Percentiles rank a stretch among this genome's conserved stretches.
These are phyloP conservation scores for Serrognathus titanus DNA, from an alignment of 2,888 invertebrate species.

Conservation along the genomic window DNA sequence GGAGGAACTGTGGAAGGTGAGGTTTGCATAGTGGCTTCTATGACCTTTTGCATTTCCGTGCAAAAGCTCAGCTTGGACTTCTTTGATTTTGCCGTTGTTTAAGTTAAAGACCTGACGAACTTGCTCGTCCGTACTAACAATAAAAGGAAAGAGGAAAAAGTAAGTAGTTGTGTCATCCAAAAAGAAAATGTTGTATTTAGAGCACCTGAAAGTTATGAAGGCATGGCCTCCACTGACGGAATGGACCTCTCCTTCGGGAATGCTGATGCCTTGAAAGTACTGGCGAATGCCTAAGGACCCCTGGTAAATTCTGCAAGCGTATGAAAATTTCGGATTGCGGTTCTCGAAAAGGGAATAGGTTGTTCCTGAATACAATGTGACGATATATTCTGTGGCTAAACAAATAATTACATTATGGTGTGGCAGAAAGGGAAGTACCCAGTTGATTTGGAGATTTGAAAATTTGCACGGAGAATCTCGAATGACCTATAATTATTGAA, in stretches of 20 bases:
- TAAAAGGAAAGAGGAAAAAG: constrained; percentile 26
- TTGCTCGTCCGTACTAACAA: constrained; percentile 92
- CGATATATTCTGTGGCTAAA: not conserved
- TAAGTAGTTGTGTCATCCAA: not conserved
- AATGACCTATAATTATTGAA: too few relatives aligned
- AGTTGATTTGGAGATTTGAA: too few relatives aligned
- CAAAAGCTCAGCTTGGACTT: constrained; percentile 92
- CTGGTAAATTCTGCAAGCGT: constrained; percentile 95
- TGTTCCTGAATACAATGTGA: not conserved
- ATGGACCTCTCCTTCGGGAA: constrained; percentile 99
- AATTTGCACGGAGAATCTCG: too few relatives aligned
- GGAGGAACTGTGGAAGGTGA: constrained; percentile 25
- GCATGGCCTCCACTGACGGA: constrained; percentile 99
- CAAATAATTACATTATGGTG: not conserved
- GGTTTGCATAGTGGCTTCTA: constrained; percentile 74
- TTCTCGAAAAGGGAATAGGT: not conserved
- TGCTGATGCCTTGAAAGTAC: constrained; percentile 93
- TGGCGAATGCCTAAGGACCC: constrained; percentile 97
- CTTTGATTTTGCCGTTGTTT: constrained; percentile 86
- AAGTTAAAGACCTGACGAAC: constrained; percentile 95
- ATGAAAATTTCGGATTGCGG: constrained; percentile 78
- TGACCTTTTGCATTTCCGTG: constrained; percentile 96
- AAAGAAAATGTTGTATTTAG: constrained; percentile 36
- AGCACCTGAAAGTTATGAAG: constrained; percentile 97
- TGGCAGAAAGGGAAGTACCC: not conserved